phyloP scores from a whole-genome alignment of 2,888 invertebrate genomes.

The Cantharis lateralis region DNA sequence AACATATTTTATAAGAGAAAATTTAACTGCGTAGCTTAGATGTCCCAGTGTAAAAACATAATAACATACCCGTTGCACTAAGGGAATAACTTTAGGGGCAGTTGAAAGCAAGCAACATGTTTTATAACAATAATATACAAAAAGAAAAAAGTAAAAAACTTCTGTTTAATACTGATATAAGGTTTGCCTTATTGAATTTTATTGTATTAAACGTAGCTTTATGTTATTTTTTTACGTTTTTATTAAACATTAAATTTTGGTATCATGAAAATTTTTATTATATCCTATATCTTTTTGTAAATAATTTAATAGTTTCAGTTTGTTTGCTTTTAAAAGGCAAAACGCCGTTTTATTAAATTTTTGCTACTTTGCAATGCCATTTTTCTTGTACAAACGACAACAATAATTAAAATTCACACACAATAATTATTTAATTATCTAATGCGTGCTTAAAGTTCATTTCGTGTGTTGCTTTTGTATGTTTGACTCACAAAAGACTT shows the following conservation, averaged over 20 bases:
- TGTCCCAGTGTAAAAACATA: conserved; percentile 15
- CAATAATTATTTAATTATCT: not conserved
- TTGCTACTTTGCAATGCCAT: too few relatives aligned
- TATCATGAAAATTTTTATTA: not conserved
- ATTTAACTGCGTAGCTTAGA: conserved; percentile 18
- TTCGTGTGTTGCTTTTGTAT: not conserved
- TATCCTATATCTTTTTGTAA: not conserved
- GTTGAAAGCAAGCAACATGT: conserved; percentile 18
- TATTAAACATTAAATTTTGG: not conserved
- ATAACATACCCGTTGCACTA: conserved; percentile 9
- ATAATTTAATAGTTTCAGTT: not conserved
- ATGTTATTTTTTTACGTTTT: not conserved
- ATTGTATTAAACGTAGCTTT: not conserved
- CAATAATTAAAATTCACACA: not conserved
- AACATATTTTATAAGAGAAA: conserved; percentile 16
- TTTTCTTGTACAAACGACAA: not conserved
- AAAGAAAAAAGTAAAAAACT: conserved; percentile 3
- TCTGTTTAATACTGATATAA: conserved; percentile 2
- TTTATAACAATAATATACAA: conserved; percentile 23
- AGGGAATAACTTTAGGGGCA: conserved; percentile 20
- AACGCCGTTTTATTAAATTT: not conserved
- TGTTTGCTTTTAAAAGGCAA: not conserved
- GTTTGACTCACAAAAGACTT: not conserved
- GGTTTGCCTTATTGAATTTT: not conserved
- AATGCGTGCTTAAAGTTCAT: not conserved